These are phyloP conservation scores for Ectemnius cavifrons DNA, from an alignment of 2,888 invertebrate genomes.

Conservation along the genomic window DNA sequence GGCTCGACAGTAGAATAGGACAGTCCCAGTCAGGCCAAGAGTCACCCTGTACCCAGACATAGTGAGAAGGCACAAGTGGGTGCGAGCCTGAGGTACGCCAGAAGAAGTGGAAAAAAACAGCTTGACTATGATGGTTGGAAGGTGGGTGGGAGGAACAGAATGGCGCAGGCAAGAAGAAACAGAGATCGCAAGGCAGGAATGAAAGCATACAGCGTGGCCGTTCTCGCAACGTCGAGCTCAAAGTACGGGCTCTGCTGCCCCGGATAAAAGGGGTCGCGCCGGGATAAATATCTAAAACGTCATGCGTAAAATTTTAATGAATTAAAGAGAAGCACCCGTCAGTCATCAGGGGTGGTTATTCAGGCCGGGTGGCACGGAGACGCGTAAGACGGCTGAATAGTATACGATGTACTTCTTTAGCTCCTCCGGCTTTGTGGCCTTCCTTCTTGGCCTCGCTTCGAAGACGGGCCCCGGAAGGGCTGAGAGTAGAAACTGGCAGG, in stretches of 20 bases:
- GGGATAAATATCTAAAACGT: slow-evolving; percentile 64
- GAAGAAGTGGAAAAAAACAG: slow-evolving; percentile 9
- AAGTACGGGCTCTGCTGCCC: slow-evolving; percentile 43
- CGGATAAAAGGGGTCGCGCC: slow-evolving; percentile 53
- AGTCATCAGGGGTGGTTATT: slow-evolving; percentile 46
- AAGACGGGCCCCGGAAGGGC: slow-evolving; percentile 14
- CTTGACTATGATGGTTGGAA: no score
- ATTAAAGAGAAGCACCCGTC: slow-evolving; percentile 59
- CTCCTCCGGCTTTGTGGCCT: neutral
- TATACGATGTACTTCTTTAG: neutral
- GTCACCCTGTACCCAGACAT: neutral
- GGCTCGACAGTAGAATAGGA: slow-evolving; percentile 1
- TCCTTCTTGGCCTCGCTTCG: neutral
- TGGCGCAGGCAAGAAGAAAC: slow-evolving; percentile 16
- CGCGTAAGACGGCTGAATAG: slow-evolving; percentile 41
- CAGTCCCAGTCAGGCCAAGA: no score
- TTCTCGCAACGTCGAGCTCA: slow-evolving; percentile 39
- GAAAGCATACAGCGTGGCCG: slow-evolving; percentile 46
- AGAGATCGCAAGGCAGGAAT: slow-evolving; percentile 35
- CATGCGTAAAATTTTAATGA: slow-evolving; percentile 66
- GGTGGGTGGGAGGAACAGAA: neutral
- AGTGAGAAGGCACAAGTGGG: slow-evolving; percentile 10
- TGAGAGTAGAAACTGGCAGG: slow-evolving; percentile 20
- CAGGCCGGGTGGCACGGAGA: slow-evolving; percentile 36
- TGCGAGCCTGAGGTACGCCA: slow-evolving; percentile 4